phyloP scores from a whole-genome alignment of 1,140 invertebrate genomes.

The Caenorhabditis brenneri region DNA sequence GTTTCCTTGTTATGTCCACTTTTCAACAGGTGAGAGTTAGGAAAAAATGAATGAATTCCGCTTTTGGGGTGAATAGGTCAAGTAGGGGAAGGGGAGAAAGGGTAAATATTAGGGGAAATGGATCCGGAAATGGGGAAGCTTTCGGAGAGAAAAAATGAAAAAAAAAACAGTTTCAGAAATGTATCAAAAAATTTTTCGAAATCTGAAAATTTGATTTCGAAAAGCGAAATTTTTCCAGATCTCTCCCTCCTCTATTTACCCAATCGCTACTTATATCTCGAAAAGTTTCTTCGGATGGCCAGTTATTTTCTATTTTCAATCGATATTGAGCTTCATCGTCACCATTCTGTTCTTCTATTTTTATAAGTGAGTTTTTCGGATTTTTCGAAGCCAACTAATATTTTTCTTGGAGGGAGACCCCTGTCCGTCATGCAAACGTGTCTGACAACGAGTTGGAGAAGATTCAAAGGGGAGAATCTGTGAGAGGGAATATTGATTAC shows the following conservation, averaged over 20 bases:
- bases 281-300: conserved; percentile 7
- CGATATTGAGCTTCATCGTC: background rate
- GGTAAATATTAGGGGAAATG: background rate
- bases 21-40: conserved; percentile 37
- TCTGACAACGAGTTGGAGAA: background rate
- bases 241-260: background rate
- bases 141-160: too few species aligned
- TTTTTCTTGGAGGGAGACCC: conserved; percentile 16
- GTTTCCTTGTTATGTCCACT: conserved; percentile 8
- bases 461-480: background rate
- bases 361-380: conserved; percentile 8
- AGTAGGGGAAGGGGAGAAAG: too few species aligned
- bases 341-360: conserved; percentile 13
- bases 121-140: background rate
- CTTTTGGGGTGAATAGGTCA: too few species aligned
- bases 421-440: conserved; percentile 4
- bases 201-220: too few species aligned
- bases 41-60: too few species aligned
- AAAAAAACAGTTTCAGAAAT: too few species aligned
- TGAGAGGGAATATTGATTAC: conserved; percentile 29
- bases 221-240: background rate
- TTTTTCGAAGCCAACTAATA: too few species aligned
- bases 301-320: conserved; percentile 4
- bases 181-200: too few species aligned
- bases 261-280: background rate